Conservation (phyloP, 2,113 vertebrate species). For the Solenodon paradoxus region DNA sequence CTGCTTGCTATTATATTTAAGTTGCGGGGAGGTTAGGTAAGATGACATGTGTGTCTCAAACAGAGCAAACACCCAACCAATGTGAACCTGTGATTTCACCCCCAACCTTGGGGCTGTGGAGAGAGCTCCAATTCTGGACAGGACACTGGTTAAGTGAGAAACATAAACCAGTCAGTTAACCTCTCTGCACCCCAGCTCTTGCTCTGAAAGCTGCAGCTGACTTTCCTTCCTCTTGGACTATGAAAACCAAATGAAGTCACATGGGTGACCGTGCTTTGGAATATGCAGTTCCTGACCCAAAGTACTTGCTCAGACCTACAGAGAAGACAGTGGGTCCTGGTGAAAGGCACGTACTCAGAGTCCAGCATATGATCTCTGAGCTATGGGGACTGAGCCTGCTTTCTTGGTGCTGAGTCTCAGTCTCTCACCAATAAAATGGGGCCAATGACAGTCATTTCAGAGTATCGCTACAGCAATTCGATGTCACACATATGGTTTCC, state of each 20-base stretch:
- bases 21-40: not conserved
- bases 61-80: too few species aligned
- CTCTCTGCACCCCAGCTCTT: not conserved
- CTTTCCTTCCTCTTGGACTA: not conserved
- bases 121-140: not conserved
- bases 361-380: not conserved
- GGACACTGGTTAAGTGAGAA: not conserved
- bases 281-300: not conserved
- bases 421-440: not conserved
- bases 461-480: not conserved
- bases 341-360: not conserved
- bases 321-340: not conserved
- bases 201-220: not conserved
- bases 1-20: not conserved
- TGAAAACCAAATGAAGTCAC: fast-evolving
- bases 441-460: not conserved
- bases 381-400: too few species aligned
- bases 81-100: not conserved
- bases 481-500: not conserved
- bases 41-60: too few species aligned
- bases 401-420: not conserved
- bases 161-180: not conserved
- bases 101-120: not conserved
- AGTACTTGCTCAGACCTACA: not conserved
- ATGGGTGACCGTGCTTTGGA: not conserved